Base-by-base conservation (phyloP, 2,888 invertebrate genomes). In the Philhelius pedissequus region DNA sequence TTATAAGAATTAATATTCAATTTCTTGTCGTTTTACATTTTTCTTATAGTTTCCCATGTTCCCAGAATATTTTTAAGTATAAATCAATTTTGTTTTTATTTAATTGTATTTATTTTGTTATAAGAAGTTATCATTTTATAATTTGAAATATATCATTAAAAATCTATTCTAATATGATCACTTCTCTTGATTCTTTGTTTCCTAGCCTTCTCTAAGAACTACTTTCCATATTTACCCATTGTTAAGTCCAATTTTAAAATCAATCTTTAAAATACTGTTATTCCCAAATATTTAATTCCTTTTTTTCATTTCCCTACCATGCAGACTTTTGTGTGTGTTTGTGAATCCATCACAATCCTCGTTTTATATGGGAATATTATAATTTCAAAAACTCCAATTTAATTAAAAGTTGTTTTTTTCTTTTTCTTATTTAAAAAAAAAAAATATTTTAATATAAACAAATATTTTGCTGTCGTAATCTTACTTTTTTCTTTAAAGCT, bases 261-360 rank as follows among this genome's bases (percentile, higher is more conserved):
- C 11, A 3, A 73, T 25, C 9, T 32, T 48, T 38, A 38, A 69
- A 20, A 43, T 71, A 35, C 20, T 38, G 2, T 56, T 54, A 40
- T 64, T 56, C 45, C 35, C 38, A 48, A 58, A 9, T 70, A 43
- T 74, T 58, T 48, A 22, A 27, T 13, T 38, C 60, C 73, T 48
- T 22, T 73, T 78, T 50, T 54, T 32, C 75, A 81, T 66, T 81
- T 81, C 70, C 81, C 76, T 50, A 56, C 32, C 69, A 81, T 22
- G 56, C 54, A 70, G 60, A 73, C 60, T 52, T 62, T 20, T 43
- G 48, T 64, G 48, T 15, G 45, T 58, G 48, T 15, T 30, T 58
- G 43, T 43, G 25, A 68, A 52, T 66, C 62, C 62, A 45, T 62
- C 69, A 80, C 27, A 32, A 62, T 82, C 71, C 68, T 75, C 60